Base-by-base conservation (phyloP, 2,888 invertebrate species). In the Sesia bembeciformis region DNA sequence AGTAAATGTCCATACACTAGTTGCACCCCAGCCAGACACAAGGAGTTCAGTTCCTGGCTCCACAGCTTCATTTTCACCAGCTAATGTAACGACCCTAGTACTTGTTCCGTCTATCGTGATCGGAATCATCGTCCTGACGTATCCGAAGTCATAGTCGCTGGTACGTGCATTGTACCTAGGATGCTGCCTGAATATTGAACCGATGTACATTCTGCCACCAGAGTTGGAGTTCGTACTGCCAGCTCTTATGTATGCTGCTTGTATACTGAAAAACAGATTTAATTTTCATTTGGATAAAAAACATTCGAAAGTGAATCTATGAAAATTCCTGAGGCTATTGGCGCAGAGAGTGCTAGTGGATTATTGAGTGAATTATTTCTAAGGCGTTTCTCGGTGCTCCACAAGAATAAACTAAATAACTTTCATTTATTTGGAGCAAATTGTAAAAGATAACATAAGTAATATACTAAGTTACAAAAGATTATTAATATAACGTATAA, bases 141-240 rank as follows among this genome's bases (percentile, higher is more conserved):
- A 58, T 0, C 76, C 91, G 0, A 90, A 78, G 51, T 91, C 91
- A 55, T 84, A 89, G 62, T 91, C 89, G 5, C 68, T 68, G 0
- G 74, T 78, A 0, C 7, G n/a, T 0, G 60, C 38, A 57, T 90
- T 78, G 64, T 85, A 91, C 0, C 60, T 52, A 0, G 85, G 82
- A 59, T 91, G 91, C 1, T 60, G 62, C 1, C 54, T 59, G 8
- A 81, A 68, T 0, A 53, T 50, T 0, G 64, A 66, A 0, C 90
- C 73, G 3, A 68, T 64, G 56, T 91, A 90, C 55, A 76, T 53
- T 1, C 56, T 65, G 0, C 91, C 91, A 1, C 89, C 91, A 4
- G 60, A 64, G 4, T 76, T 61, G 0, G 78, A 60, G 4, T 71
- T 52, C 0, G 80, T 69, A 54, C 88, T 90, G 1, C 90, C 91